A percentile compares a stretch with the other conserved stretches of the same genome.
Conservation (phyloP, 2,888 invertebrate species). For the Athalia cordata region DNA sequence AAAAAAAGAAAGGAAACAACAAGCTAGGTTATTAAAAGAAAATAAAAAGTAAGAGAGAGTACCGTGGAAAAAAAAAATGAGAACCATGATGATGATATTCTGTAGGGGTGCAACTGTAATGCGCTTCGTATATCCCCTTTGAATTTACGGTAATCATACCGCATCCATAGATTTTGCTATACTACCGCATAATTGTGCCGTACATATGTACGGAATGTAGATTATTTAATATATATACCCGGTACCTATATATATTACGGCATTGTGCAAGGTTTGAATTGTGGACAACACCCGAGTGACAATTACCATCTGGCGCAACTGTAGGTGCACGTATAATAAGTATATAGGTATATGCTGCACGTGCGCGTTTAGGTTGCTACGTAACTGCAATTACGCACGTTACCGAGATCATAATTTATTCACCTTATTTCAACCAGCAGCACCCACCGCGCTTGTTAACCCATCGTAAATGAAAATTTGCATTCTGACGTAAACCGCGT, state of each 20-base stretch:
- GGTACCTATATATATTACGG: conserved; percentile 10
- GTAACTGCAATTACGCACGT: background rate
- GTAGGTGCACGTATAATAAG: background rate
- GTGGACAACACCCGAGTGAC: conserved; percentile 36
- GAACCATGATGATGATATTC: background rate
- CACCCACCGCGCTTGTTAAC: conserved; percentile 28
- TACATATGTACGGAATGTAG: too few species aligned
- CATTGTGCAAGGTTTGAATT: conserved; percentile 13
- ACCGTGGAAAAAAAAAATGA: conserved; percentile 7
- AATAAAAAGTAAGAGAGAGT: background rate
- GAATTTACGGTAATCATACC: conserved; percentile 20
- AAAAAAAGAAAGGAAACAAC: background rate
- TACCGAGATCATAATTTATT: conserved; percentile 32
- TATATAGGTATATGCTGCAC: too few species aligned
- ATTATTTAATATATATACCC: background rate
- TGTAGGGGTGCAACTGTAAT: background rate
- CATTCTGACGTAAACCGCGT: background rate
- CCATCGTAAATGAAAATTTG: conserved; percentile 37
- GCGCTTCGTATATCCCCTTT: conserved; percentile 13
- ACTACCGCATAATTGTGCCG: background rate
- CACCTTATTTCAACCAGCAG: conserved; percentile 37
- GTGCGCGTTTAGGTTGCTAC: background rate
- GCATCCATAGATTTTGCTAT: background rate
- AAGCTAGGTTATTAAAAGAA: too few species aligned
- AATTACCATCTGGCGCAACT: conserved; percentile 11